Evolutionary conservation across 1,140 invertebrate genomes (phyloP), one percentile per base, ranked within the genome.

Genomic region (Apis mellifera): DNA sequence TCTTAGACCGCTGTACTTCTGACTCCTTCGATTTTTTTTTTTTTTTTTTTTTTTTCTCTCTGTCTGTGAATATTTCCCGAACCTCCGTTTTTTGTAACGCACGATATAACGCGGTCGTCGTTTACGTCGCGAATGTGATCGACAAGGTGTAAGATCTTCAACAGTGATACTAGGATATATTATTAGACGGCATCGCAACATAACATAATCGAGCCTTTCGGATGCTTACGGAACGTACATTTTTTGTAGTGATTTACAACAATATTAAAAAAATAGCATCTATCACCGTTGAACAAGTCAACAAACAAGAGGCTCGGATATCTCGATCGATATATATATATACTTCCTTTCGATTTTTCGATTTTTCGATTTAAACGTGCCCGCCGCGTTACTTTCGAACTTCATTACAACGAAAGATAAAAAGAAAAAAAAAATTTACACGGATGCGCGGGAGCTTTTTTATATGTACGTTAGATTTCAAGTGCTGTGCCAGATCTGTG

Each of bases 381-480:
- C 62, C 64, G 73, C 60, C 19, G 73, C 17, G 23, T 55, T 42
- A 48, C 42, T 59, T 70, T 68, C 54, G 60, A 83, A 60, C 78
- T 54, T 78, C 75, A 66, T 78, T 66, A 82, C 82, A 83, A 90
- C 77, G 60, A 89, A 74, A 73, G n/a, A 59, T 7, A 48, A 60
- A 17, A 74, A 73, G n/a, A 59, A 2, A 48, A 60, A 17, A 9
- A 84, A 83, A 69, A 68, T 86, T 78, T 78, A 50, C 71, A 42
- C 42, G 65, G 73, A 76, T 75, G 79, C 82, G 60, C 59, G 52
- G 86, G 86, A 85, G 81, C 77, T 68, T 65, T 87, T 90, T 93
- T 86, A 92, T 93, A 92, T 93, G 90, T 91, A 93, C 87, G 64
- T 83, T 94, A 93, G 89, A 84, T 89, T 93, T 83, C 78, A 92